These are phyloP conservation scores for Eriosoma lanigerum DNA, from an alignment of 1,140 invertebrate genomes.

Conservation along the genomic window DNA sequence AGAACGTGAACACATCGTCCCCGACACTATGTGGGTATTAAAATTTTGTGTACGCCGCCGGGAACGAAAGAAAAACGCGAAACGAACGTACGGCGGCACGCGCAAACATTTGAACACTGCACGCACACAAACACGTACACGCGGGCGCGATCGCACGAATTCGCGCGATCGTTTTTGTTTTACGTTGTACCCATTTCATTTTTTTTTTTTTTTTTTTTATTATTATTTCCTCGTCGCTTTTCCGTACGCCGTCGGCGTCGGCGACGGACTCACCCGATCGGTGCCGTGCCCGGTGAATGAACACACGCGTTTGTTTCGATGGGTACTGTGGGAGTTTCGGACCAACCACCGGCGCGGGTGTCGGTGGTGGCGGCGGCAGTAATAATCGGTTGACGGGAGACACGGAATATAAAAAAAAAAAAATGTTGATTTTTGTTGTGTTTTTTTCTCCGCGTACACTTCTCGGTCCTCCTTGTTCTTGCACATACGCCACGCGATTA, in stretches of 20 bases:
- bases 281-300: constrained; percentile 10
- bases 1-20: too few relatives aligned
- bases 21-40: too few relatives aligned
- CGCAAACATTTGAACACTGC: background rate
- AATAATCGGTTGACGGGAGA: constrained; percentile 27
- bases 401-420: too few relatives aligned
- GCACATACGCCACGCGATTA: too few relatives aligned
- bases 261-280: constrained; percentile 5
- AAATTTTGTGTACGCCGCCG: background rate
- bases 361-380: background rate
- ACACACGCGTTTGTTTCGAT: too few relatives aligned
- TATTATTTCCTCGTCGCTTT: background rate
- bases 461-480: too few relatives aligned
- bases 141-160: background rate
- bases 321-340: constrained; percentile 14
- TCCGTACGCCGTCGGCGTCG: background rate
- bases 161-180: constrained; percentile 11
- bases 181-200: background rate
- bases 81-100: constrained; percentile 5
- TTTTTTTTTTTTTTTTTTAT: too few relatives aligned
- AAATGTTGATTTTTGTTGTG: constrained; percentile 1
- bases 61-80: background rate
- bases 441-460: background rate
- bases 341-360: background rate
- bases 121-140: background rate